Evolutionary conservation across 2,888 invertebrate species (phyloP), one percentile per base, ranked within the genome.

Genomic region (Cabera pusaria): DNA sequence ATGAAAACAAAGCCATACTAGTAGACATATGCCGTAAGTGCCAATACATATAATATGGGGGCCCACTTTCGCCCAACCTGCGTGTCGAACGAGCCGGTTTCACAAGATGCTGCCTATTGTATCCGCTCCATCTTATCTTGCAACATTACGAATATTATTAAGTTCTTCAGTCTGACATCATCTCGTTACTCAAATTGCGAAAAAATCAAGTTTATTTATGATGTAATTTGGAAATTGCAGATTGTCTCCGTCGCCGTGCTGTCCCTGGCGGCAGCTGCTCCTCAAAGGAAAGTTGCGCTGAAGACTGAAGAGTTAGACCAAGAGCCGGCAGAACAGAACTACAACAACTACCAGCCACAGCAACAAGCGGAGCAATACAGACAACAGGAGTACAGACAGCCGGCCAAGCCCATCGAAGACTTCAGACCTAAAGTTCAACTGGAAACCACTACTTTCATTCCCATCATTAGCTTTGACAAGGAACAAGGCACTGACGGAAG

Each of bases 401-500:
- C 71, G 33, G 27, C 59, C 22, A 83, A 79, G 45, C 71, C 61
- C 16, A 60, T 81, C 8, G 85, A 87, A 0, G 89, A 90, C 51
- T 84, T 87, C 71, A 81, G 85, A 52, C 78, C 86, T 10, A 76
- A 81, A 64, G 73, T 75, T n/a, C 69, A 74, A 9, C 52, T 83
- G 34, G 91, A 91, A 21, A 91, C 92, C 7, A 93, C 94, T 44
- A 95, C 95, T n/a, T 93, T 86, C 74, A 94, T 96, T 56, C 96
- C 96, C 7, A 96, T 96, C 67, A 91, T 96, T 44, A 90, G 92
- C 53, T 95, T 95, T 74, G 94, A 95, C 65, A 95, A 96, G 68
- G 94, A 95, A 70, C 95, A 96, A 68, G 94, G 93, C 49, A 93
- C 92, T 50, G 95, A 95, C 79, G 96, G 96, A 61, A 95, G 95